These are phyloP conservation scores for Notocelia uddmanniana DNA, from an alignment of 2,888 invertebrate species.

Conservation along the genomic window DNA sequence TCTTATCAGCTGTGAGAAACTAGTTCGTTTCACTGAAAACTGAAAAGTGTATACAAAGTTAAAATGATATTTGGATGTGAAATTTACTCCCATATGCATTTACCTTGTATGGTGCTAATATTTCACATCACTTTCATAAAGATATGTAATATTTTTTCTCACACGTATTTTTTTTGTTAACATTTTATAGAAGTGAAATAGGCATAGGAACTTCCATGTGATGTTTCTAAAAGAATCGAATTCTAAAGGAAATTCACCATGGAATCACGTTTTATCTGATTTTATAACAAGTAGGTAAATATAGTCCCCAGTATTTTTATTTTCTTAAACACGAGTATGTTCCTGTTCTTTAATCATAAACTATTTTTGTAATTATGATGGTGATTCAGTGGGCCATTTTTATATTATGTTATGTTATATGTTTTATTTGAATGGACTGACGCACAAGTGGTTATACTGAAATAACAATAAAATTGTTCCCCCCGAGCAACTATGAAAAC, in stretches of 20 bases:
- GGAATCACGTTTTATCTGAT: not conserved
- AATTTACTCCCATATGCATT: not conserved
- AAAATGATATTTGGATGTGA: not conserved
- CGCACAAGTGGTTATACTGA: not conserved
- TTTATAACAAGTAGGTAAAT: not conserved
- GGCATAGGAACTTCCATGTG: slow-evolving; percentile 3
- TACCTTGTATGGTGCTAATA: not conserved
- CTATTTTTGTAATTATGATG: not conserved
- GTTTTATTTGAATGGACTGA: not conserved
- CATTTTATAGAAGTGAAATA: not conserved
- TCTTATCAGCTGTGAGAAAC: too few relatives aligned
- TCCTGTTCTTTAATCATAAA: not conserved
- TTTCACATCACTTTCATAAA: not conserved
- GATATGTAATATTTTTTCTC: not conserved
- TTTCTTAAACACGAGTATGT: not conserved
- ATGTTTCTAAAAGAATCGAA: too few relatives aligned
- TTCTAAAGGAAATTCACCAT: not conserved
- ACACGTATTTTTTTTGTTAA: slow-evolving; percentile 9
- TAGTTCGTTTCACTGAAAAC: too few relatives aligned
- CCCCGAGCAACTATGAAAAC: not conserved
- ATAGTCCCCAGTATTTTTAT: not conserved
- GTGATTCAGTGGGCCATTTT: not conserved
- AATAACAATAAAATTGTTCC: too few relatives aligned
- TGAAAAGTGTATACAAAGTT: too few relatives aligned
- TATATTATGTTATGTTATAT: not conserved